Percentiles rank a stretch among this genome's conserved stretches.
These are phyloP conservation scores for Fringilla coelebs DNA, from an alignment of 2,797 vertebrate genomes.

Conservation along the genomic window DNA sequence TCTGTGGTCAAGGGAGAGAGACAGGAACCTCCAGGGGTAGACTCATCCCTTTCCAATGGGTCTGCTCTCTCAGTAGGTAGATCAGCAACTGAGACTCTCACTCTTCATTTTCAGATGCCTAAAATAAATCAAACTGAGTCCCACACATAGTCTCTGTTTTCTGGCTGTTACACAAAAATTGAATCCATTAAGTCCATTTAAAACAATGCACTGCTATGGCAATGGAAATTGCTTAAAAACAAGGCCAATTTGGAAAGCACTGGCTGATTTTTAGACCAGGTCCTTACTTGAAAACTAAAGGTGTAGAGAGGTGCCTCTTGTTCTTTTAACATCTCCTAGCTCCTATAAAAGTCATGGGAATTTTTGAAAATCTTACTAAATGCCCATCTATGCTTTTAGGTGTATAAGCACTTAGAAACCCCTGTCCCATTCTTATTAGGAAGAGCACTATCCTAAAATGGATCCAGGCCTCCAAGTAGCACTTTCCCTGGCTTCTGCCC, in stretches of 20 bases:
- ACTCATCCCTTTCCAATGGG: neutral
- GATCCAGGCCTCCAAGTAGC: neutral
- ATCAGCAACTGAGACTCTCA: neutral
- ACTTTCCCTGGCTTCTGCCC: neutral
- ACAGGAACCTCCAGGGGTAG: neutral
- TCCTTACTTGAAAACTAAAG: neutral
- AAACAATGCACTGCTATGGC: neutral
- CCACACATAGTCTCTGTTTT: neutral
- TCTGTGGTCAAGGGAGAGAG: neutral
- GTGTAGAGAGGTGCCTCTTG: neutral
- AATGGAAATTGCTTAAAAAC: neutral
- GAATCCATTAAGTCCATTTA: neutral
- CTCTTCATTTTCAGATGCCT: neutral
- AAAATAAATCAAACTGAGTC: neutral
- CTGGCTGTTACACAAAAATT: neutral
- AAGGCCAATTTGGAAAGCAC: neutral
- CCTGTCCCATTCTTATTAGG: neutral
- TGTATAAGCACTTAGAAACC: neutral
- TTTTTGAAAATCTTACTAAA: neutral
- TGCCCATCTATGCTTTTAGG: neutral
- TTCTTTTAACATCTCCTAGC: neutral
- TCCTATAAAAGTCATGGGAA: neutral
- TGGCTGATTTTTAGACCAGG: neutral
- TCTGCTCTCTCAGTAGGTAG: neutral
- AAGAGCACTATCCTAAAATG: neutral